Base-by-base conservation (phyloP, 2,888 invertebrate genomes). In the Daptonema setosum region DNA sequence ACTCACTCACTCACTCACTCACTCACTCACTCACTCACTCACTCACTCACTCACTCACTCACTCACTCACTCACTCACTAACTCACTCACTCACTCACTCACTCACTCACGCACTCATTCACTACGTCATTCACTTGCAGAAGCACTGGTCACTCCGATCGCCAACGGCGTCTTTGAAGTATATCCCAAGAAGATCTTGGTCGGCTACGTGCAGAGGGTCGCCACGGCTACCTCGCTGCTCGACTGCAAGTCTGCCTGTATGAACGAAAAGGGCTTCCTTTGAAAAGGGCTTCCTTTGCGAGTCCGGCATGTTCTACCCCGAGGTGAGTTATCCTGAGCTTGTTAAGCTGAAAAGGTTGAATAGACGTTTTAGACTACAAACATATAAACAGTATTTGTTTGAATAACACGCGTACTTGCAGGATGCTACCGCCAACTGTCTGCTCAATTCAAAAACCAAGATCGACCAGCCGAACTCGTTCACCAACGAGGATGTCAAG, bases 151-250 rank as follows among this genome's bases (percentile, higher is more conserved):
- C n/a, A n/a, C n/a, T n/a, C n/a, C n/a, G n/a, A n/a, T n/a, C n/a
- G n/a, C n/a, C n/a, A n/a, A n/a, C n/a, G n/a, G n/a, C n/a, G 35
- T 61, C 29, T 63, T 58, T 28, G 30, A 35, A 5, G 61, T 62
- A n/a, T 53, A 59, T 2, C 60, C 56, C 41, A 54, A 60, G 28
- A 52, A 59, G 58, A 63, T 63, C 54, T 59, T 63, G 41, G 63
- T 64, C 24, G 63, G 64, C 1, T 61, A 61, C 41, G 63, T 63
- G 22, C 62, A 63, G 48, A 63, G 61, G 52, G 63, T 63, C 17
- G 57, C 59, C 22, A 61, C 63, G 30, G 64, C 63, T 14, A 51
- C 30, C 35, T 57, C 57, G 24, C 52, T 63, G 25, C 28, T 41
- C 20, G 57, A 64, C 24, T 63, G 63, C 54, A 57, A 59, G 28